Evolutionary conservation across 1,140 invertebrate genomes (phyloP).

Genomic region (Drosophila dunni): DNA sequence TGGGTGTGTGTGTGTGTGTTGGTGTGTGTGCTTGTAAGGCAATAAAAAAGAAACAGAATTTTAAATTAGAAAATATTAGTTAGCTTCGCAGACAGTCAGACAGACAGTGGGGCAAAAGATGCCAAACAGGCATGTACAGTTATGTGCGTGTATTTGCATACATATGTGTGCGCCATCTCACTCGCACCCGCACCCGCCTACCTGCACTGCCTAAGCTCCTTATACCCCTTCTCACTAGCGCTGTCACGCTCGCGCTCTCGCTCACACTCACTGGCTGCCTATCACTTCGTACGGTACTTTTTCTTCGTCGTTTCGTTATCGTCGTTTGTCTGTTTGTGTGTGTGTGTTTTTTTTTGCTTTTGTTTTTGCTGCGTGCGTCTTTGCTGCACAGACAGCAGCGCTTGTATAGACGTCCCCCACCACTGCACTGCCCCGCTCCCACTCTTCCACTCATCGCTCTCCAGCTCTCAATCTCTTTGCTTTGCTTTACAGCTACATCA

Average conservation of each 20-base stretch:
- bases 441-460: slow-evolving; percentile 12
- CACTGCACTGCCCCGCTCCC: neutral
- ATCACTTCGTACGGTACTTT: slow-evolving; percentile 27
- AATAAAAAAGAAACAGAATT: slow-evolving; percentile 83
- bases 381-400: slow-evolving; percentile 46
- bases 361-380: slow-evolving; percentile 40
- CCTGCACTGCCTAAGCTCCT: neutral
- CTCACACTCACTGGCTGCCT: slow-evolving; percentile 7
- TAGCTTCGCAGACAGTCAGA: slow-evolving; percentile 46
- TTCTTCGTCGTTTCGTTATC: slow-evolving; percentile 36
- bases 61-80: slow-evolving; percentile 83
- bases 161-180: slow-evolving; percentile 43
- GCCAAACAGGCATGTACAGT: slow-evolving; percentile 55
- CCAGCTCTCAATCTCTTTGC: neutral
- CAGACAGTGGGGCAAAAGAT: slow-evolving; percentile 7
- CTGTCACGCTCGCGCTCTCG: neutral
- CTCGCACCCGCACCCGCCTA: slow-evolving; percentile 20
- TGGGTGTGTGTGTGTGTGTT: slow-evolving; percentile 16
- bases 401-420: slow-evolving; percentile 12
- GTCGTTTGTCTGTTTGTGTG: slow-evolving; percentile 14
- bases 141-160: slow-evolving; percentile 58
- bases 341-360: slow-evolving; percentile 39
- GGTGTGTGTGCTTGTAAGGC: slow-evolving; percentile 33
- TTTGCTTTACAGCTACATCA: slow-evolving; percentile 53
- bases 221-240: neutral